Evolutionary conservation across 1,140 invertebrate species (phyloP), one percentile per base, ranked within the genome.

Genomic region (Himalopsyche phryganea): DNA sequence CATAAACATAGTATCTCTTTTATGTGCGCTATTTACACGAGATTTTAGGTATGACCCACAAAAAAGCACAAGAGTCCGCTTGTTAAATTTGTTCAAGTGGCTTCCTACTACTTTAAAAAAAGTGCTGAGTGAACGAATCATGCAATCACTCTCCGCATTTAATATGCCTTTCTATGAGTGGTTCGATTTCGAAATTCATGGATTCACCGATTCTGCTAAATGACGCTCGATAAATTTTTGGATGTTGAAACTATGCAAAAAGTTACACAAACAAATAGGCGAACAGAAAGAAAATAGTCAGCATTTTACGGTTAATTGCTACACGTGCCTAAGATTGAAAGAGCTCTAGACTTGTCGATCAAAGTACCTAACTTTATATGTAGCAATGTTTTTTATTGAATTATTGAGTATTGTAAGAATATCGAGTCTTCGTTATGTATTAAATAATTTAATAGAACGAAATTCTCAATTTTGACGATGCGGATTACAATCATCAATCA

Each of bases 1-100:
- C 41, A 52, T 62, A 62, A 62, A 62, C 60, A 40, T 41, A 46
- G 36, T 58, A 62, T 58, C 49, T 46, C n/a, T 58, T 62, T 62
- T 62, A 62, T 60, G 60, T 47, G 44, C 40, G 60, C 42, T 62
- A 57, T 62, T 57, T 61, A 52, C 50, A 59, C 51, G 40, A 44
- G 42, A 52, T 46, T 38, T 47, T 51, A 40, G 48, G 41, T 33
- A 10, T 53, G 50, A 53, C 35, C 50, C 50, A 46, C 50, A 41
- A 36, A 59, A 58, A 47, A 58, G 41, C 15, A 53, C 51, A 53
- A 53, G 57, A 14, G 6, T 23, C 15, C 44, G 42, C 42, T 44
- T 44, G 47, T 45, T 41, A 18, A 10, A 52, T 20, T 23, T 5
- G 50, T 9, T 35, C n/a, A 36, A 40, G 46, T 38, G 40, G 36